Base-by-base conservation (phyloP, 2,888 invertebrate species). In the Zeuzera pyrina region DNA sequence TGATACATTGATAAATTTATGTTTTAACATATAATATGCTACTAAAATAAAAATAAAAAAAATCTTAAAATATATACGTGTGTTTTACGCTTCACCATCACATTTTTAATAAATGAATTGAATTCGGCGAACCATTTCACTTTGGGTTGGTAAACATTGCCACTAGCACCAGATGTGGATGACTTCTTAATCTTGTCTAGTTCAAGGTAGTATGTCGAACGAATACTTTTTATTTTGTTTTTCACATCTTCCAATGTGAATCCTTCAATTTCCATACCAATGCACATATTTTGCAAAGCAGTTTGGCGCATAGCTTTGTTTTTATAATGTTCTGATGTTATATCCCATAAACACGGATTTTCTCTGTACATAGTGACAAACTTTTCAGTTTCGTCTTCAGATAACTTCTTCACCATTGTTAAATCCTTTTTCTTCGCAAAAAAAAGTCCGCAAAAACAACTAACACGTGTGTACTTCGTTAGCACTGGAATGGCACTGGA, bases 301-400 rank as follows among this genome's bases (percentile, higher is more conserved):
- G n/a, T n/a, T n/a, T n/a, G n/a, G n/a, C n/a, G n/a, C n/a, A n/a
- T n/a, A n/a, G n/a, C n/a, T n/a, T 43, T 41, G 30, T 44, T 44
- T 42, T 42, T 42, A 41, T 45, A 45, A 42, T 41, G 26, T 34
- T 39, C 35, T 41, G 42, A 45, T 39, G 36, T 38, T 36, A 45
- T 41, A 31, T 41, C 39, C 36, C 38, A 39, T 36, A 40, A 38
- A 40, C 40, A 42, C 34, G 34, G 28, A 39, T n/a, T n/a, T n/a
- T n/a, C n/a, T n/a, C n/a, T n/a, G n/a, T n/a, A n/a, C n/a, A n/a
- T n/a, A n/a, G n/a, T 16, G 8, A 35, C 35, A 35, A 31, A 35
- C 29, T 28, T 16, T 29, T 32, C 7, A 35, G 26, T 32, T 32
- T 25, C 11, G 16, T 32, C 27, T 25, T 32, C 32, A 35, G 21